phyloP scores from a whole-genome alignment of 2,113 vertebrate species.

The Microcebus ravelobensis region DNA sequence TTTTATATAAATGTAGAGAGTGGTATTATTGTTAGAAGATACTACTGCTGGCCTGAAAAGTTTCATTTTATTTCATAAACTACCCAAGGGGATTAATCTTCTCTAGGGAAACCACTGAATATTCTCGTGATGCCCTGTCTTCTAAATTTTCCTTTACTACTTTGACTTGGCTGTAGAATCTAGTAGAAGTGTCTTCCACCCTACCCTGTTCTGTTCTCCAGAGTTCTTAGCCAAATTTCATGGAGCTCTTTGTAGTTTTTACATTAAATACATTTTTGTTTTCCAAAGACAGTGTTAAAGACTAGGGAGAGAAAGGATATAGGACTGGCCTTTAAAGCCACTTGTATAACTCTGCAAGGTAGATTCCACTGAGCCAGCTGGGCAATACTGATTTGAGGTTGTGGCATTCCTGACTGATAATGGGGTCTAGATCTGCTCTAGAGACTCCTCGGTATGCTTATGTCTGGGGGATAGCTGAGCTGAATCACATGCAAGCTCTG shows the following conservation, averaged over 20 bases:
- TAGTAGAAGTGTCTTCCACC: not conserved
- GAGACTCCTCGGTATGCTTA: not conserved
- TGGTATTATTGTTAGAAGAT: not conserved
- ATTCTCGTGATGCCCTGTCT: not conserved
- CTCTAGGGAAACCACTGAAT: slow-evolving; percentile 25
- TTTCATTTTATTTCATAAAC: slow-evolving; percentile 79
- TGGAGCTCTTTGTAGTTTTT: not conserved
- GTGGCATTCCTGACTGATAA: not conserved
- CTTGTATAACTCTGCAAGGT: not conserved
- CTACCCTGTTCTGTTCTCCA: not conserved
- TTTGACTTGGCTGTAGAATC: slow-evolving; percentile 10
- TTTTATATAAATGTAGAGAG: slow-evolving; percentile 18
- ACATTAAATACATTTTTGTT: not conserved
- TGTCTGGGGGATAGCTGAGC: not conserved
- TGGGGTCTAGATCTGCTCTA: slow-evolving; percentile 13
- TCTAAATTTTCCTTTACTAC: slow-evolving; percentile 36
- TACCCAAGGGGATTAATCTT: slow-evolving; percentile 53
- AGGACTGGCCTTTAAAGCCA: not conserved
- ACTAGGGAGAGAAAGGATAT: not conserved
- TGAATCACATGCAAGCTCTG: not conserved
- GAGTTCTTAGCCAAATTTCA: slow-evolving; percentile 43
- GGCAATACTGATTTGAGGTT: not conserved
- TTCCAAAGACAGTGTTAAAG: not conserved
- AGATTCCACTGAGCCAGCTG: not conserved
- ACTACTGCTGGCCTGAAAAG: slow-evolving; percentile 14